These are phyloP conservation scores for Empidonax traillii DNA, from an alignment of 2,113 vertebrate genomes.

Conservation along the genomic window DNA sequence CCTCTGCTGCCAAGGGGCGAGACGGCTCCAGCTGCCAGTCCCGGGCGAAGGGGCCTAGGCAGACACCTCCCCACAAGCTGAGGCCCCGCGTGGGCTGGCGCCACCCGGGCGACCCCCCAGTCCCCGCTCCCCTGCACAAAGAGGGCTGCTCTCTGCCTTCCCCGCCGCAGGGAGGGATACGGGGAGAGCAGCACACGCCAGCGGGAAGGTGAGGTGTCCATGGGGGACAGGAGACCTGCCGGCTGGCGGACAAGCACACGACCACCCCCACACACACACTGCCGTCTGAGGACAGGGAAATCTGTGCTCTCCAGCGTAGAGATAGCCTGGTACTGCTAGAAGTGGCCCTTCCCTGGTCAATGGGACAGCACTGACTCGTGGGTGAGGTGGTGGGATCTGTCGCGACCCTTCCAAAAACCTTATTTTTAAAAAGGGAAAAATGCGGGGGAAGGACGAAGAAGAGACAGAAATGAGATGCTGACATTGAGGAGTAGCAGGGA, in stretches of 20 bases:
- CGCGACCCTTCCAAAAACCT: accelerated
- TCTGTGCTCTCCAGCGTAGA: neutral
- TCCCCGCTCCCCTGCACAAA: neutral
- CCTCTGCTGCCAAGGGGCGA: neutral
- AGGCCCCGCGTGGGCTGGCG: neutral
- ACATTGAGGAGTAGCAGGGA: neutral
- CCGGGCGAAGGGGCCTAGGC: neutral
- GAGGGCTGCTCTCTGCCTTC: neutral
- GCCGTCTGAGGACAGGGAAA: neutral
- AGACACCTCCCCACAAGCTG: neutral
- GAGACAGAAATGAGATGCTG: neutral
- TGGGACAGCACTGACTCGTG: neutral
- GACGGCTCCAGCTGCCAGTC: neutral
- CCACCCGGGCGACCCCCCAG: no score
- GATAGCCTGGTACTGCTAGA: neutral
- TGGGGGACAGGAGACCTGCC: neutral
- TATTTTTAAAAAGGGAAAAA: neutral
- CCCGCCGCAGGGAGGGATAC: neutral
- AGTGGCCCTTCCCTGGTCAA: neutral
- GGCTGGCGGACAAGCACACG: neutral
- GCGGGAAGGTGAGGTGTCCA: neutral
- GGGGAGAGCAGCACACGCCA: neutral
- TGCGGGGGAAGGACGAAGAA: neutral
- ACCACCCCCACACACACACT: neutral
- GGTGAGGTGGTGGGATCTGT: neutral